Base-by-base conservation (phyloP, 2,888 invertebrate genomes). In the Horisme vitalbata region DNA sequence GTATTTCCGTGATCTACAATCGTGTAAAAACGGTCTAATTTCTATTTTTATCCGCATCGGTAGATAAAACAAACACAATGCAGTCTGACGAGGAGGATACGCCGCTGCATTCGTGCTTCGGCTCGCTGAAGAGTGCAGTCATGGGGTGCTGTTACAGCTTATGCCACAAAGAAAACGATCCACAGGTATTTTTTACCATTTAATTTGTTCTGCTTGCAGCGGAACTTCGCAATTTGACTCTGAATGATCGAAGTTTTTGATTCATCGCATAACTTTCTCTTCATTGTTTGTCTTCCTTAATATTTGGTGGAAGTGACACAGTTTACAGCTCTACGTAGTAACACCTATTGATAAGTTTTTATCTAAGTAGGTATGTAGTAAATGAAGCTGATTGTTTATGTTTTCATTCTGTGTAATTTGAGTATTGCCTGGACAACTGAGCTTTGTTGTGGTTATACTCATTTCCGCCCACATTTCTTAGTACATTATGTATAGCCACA, bases 111-210 rank as follows among this genome's bases (percentile, higher is more conserved):
- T 87, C 87, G 84, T 89, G 88, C 80, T 88, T 87, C 81, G 79
- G 80, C 63, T 84, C 85, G 47, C 63, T 88, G 54, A 88, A 81
- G 71, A 85, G 55, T 63, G 82, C 86, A 70, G 84, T 85, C 71
- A 93, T 93, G 93, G 93, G 93, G 64, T 93, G 93, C 79, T 94
- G 94, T 77, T 94, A 93, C 77, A 93, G 94, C 81, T 91, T 93
- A 67, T 94, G 94, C 75, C 93, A 93, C 68, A 93, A 94, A 79
- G 94, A 94, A 71, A 90, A 83, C 54, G 91, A 93, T 59, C 90
- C 92, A 47, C 93, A 94, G 93, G 94, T 94, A 90, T 67, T 59
- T 63, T 54, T 30, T 43, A 37, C 45, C n/a, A n/a, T 49, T 35
- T 44, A 51, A 33, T 53, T 41, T 28, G 14, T 39, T 50, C 21